Percentiles rank a stretch among this genome's conserved stretches.
phyloP scores from a whole-genome alignment of 2,797 vertebrate genomes.

The Pangasius krempfi region DNA sequence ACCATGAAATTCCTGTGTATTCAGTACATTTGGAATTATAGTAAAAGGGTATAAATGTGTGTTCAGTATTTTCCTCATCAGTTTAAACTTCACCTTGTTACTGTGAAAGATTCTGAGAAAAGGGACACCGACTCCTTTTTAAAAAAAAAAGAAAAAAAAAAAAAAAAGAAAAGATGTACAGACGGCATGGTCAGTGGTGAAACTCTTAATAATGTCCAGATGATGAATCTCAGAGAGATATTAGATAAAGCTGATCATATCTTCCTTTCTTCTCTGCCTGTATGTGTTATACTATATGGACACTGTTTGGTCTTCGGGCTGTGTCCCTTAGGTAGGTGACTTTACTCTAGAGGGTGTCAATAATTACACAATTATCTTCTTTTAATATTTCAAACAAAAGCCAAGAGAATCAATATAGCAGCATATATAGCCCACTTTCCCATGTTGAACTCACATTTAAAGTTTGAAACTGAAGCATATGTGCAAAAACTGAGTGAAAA shows the following conservation, averaged over 20 bases:
- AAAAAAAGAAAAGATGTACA: neutral
- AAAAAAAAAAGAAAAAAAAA: too few species aligned
- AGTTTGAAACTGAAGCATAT: neutral
- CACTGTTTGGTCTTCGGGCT: neutral
- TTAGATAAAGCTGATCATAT: neutral
- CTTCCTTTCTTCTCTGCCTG: neutral
- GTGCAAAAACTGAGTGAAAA: neutral
- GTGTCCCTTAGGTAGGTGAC: neutral
- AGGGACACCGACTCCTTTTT: neutral
- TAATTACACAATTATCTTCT: slow-evolving; percentile 5
- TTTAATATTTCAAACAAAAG: slow-evolving; percentile 27
- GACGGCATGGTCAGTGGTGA: neutral
- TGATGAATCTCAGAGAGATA: neutral
- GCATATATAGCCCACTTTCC: neutral
- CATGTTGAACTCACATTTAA: neutral
- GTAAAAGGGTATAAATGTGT: neutral
- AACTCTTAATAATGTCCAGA: slow-evolving; percentile 2
- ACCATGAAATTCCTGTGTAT: neutral
- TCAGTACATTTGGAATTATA: neutral
- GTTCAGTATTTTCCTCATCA: neutral
- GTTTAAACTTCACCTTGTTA: neutral
- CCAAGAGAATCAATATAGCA: neutral
- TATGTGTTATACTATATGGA: neutral
- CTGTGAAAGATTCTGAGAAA: neutral
- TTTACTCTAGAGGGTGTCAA: neutral